phyloP scores from a whole-genome alignment of 2,888 invertebrate species.

The Aradus depressus region DNA sequence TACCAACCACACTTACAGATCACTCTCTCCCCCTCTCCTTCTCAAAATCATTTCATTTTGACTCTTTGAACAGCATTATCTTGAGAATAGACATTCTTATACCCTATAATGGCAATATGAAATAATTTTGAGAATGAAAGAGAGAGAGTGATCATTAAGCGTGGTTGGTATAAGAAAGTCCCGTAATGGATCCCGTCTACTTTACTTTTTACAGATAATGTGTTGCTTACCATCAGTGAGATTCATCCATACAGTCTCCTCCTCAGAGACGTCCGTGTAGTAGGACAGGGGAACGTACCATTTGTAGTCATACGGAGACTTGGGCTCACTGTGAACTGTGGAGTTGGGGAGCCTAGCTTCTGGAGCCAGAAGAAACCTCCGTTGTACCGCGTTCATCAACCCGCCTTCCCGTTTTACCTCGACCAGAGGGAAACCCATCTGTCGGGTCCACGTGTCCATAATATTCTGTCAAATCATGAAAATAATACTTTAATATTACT shows the following conservation, averaged over 20 bases:
- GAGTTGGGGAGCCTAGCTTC: constrained; percentile 40
- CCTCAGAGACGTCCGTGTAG: constrained; percentile 46
- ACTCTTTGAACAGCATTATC: too few species aligned
- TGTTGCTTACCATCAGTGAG: constrained; percentile 55
- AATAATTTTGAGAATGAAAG: too few species aligned
- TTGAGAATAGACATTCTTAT: too few species aligned
- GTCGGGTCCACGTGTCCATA: constrained; percentile 71
- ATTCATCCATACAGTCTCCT: constrained; percentile 63
- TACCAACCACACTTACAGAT: too few species aligned
- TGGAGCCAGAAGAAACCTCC: constrained; percentile 48
- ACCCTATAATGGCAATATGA: too few species aligned
- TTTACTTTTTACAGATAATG: not conserved
- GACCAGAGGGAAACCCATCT: constrained; percentile 72
- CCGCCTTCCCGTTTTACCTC: constrained; percentile 50
- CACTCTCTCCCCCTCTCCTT: too few species aligned
- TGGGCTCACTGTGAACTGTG: constrained; percentile 39
- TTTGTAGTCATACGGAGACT: constrained; percentile 47
- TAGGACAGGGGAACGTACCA: constrained; percentile 74
- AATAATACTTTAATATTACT: not conserved
- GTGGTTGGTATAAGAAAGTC: too few species aligned
- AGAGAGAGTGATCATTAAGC: too few species aligned
- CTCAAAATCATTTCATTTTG: too few species aligned
- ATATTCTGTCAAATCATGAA: constrained; percentile 41
- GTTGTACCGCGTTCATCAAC: constrained; percentile 52
- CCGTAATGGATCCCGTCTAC: not conserved